Conservation (phyloP, 2,888 invertebrate species). For the Rambutsinella grinnellia region DNA sequence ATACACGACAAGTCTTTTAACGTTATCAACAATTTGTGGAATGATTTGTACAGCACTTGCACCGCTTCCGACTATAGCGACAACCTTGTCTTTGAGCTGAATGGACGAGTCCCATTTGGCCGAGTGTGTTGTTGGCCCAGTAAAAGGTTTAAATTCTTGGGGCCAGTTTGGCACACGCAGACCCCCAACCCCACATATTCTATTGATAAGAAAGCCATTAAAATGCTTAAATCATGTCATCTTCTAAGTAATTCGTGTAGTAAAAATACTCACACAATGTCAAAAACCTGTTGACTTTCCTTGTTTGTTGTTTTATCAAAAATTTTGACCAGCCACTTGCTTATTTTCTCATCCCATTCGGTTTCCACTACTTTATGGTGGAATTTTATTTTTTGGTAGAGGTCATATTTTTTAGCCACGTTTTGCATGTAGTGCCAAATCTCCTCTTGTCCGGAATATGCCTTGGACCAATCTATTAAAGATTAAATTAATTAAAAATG, state of each 20-base stretch:
- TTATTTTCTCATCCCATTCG: conserved; percentile 25
- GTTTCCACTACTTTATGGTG: conserved; percentile 27
- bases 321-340: conserved; percentile 39
- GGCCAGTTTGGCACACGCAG: conserved; percentile 52
- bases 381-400: conserved; percentile 46
- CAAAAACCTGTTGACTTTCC: conserved; percentile 37
- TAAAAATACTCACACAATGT: conserved; percentile 58
- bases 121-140: conserved; percentile 40
- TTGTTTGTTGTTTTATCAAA: conserved; percentile 5
- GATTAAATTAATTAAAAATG: neutral
- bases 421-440: conserved; percentile 48
- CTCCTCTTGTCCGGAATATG: conserved; percentile 43
- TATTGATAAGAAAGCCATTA: conserved; percentile 3
- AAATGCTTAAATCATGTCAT: no score
- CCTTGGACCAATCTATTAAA: conserved; percentile 46
- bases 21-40: conserved; percentile 42
- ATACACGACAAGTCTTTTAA: conserved; percentile 40
- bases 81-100: conserved; percentile 42
- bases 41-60: conserved; percentile 56
- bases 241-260: no score
- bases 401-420: conserved; percentile 37
- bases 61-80: conserved; percentile 56
- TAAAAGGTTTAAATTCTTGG: conserved; percentile 28
- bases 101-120: conserved; percentile 44
- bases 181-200: conserved; percentile 46